Evolutionary conservation across 2,797 vertebrate species (phyloP), one percentile per base, ranked within the genome.

Genomic region (Mormyrops attenuatus): DNA sequence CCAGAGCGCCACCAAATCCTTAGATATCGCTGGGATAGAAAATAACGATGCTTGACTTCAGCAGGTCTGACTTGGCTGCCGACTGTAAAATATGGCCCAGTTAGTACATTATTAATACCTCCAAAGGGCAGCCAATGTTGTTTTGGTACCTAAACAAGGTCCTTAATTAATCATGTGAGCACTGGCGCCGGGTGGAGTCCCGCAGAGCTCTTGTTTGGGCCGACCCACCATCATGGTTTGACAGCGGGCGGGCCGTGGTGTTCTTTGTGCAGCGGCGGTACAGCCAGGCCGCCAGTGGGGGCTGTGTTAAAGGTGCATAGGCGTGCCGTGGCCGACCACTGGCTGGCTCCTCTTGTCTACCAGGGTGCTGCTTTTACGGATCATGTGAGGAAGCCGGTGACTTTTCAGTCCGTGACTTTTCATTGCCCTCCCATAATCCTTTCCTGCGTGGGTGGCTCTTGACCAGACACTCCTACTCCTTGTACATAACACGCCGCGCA

Each of bases 101-200:
- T 85, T 85, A 85, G 82, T 85, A 13, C 9, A 85, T 85, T 85
- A 85, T 85, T 85, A 85, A 85, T 85, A 49, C 47, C 80, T 26
- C 80, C 80, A 22, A 85, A 50, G n/a, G 80, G 34, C 44, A 26
- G n/a, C 82, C 47, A 13, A 49, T 50, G 82, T 85, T 85, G 47
- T 85, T 85, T 85, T 85, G 41, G 20, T 85, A 50, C 82, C 82
- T 50, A 85, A 85, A 85, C 47, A 85, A 50, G 47, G 82, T 50
- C 47, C 47, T 85, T 50, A 85, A 49, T 85, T 85, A 85, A 85
- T 85, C 82, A 85, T 47, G 9, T 85, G 80, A 47, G 80, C 1
- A 2, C 44, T 50, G 82, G 44, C 41, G 47, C 47, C 47, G 1
- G 44, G 22, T 13, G 47, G 41, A 22, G 41, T 50, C 82, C n/a